Evolutionary conservation across 2,888 invertebrate genomes (phyloP), one percentile per base, ranked within the genome.

Genomic region (Chrysopilus asiliformis): DNA sequence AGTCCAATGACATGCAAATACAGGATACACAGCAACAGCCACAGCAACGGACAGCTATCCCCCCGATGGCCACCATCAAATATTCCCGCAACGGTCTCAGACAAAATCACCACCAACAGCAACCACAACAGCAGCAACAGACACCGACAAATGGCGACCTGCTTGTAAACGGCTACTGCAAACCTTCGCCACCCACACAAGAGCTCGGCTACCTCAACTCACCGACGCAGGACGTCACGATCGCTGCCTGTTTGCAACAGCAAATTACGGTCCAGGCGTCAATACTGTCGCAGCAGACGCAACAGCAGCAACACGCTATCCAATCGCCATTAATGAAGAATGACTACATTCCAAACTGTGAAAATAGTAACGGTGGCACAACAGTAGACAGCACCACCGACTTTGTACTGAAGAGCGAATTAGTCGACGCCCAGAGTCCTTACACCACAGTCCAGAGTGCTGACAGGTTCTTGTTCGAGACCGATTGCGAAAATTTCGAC

Each of bases 391-490:
- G 44, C 51, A 52, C 58, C 41, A 55, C 49, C 17, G 62, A 63
- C 36, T 62, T 62, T 40, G 59, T 62, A 0, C 35, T 47, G 14
- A 63, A 63, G 41, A 60, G 58, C 34, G 62, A 63, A 43, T 47
- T 62, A 26, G 56, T 56, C 31, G 62, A 63, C 43, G 55, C 60
- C 10, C 58, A 59, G 44, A 60, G 60, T 38, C 62, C 62, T 14
- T 63, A 63, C 31, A 63, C 63, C 31, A 61, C 60, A 4, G 60
- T 58, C 20, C 49, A 62, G 37, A 60, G 60, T 40, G 60, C 63
- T n/a, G 58, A 62, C 44, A 53, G 61, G 8, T 63, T 63, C 42
- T 49, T 63, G 16, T 63, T 60, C 43, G 62, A 62, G 48, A 53
- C 50, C 15, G 55, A 51, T 43, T 48, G 53, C 44, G 60, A 61